These are phyloP conservation scores for Gambelia wislizenii DNA, from an alignment of 2,797 vertebrate genomes.

Conservation along the genomic window DNA sequence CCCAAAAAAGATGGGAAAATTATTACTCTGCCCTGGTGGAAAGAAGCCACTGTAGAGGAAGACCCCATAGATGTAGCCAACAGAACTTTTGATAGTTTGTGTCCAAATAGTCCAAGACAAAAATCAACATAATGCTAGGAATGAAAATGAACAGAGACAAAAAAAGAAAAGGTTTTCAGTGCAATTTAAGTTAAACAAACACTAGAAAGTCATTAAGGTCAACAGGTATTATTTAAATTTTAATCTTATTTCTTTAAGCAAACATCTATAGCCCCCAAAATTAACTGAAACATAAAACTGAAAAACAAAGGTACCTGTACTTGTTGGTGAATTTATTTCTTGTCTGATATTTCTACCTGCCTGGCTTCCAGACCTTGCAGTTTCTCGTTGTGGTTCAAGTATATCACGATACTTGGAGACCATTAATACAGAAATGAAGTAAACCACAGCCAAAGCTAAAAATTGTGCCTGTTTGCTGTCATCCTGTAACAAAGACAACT, in stretches of 20 bases:
- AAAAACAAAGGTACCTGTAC: slow-evolving; percentile 88
- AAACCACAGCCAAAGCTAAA: slow-evolving; percentile 96
- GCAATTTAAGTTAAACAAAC: slow-evolving; percentile 4
- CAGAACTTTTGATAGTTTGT: not conserved
- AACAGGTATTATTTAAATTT: slow-evolving; percentile 17
- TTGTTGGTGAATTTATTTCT: slow-evolving; percentile 99
- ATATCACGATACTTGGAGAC: slow-evolving; percentile 99
- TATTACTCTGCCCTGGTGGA: not conserved
- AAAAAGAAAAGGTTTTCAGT: slow-evolving; percentile 18
- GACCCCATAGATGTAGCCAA: not conserved
- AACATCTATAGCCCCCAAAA: slow-evolving; percentile 23
- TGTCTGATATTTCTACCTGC: slow-evolving; percentile 95
- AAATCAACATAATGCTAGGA: not conserved
- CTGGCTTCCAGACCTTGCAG: slow-evolving; percentile 92
- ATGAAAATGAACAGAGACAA: not conserved
- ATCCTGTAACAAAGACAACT: slow-evolving; percentile 82
- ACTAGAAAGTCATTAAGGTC: not conserved
- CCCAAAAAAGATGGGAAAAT: not conserved
- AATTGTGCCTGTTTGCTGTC: slow-evolving; percentile 99
- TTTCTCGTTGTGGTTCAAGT: slow-evolving; percentile 96
- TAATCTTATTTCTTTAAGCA: not conserved
- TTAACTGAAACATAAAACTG: not conserved
- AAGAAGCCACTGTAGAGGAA: not conserved
- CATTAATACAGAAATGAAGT: slow-evolving; percentile 99
- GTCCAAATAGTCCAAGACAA: not conserved